Base-by-base conservation (phyloP, 1,140 invertebrate genomes). In the Aphelinus atriplicis region DNA sequence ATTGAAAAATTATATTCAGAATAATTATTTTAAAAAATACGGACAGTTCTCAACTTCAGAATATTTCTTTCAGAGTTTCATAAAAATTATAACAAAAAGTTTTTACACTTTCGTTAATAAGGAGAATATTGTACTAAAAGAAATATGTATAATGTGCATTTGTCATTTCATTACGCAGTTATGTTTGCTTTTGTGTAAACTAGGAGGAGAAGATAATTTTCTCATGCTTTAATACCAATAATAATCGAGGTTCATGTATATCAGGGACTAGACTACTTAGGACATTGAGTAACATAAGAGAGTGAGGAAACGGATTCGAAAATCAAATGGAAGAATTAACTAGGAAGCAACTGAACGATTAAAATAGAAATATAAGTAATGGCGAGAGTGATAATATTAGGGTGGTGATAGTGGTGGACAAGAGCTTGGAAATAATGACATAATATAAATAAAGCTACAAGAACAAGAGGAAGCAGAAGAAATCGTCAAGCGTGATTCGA, bases 211-310 rank as follows among this genome's bases (percentile, higher is more conserved):
- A 26, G 26, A 26, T 26, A 26, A 26, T 26, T 26, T 26, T 26
- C 26, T 26, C 26, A 26, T 26, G 26, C 26, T 26, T 26, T 26
- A 26, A 26, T 84, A 86, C 82, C 71, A 83, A 84, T 83, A 64
- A 80, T 82, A 81, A 84, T 85, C 82, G 79, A 83, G 79, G 83
- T 86, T 86, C 84, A 86, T 85, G 81, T 87, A 87, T 83, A 86
- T 87, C 87, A 87, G 86, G 87, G 86, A 87, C 85, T 88, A 88
- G 85, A 86, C 79, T 88, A 87, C 86, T 83, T 86, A 86, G 82
- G 79, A 80, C 84, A 84, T 84, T 80, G 82, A 71, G 60, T 78
- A 77, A 56, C n/a, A 65, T 10, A 62, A 75, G 42, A 67, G 55
- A 43, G 5, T 60, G 56, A 67, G 50, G 67, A 55, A 66, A 51